Conservation (phyloP, 2,888 invertebrate species). For the Nowickia ferox region DNA sequence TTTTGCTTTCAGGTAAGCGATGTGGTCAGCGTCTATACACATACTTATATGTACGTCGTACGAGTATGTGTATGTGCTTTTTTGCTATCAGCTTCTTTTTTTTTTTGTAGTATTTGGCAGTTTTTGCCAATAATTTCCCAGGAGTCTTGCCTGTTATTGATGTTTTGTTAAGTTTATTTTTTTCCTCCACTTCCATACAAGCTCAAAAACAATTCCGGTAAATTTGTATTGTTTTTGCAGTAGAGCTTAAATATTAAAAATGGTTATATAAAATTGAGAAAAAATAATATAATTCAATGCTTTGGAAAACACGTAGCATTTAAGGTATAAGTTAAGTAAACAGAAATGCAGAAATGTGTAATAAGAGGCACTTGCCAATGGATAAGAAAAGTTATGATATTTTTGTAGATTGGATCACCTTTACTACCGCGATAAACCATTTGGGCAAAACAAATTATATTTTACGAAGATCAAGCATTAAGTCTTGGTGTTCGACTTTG, state of each 20-base stretch:
- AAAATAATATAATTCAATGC: not conserved
- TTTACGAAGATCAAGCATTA: no score
- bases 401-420: not conserved
- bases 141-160: conserved; percentile 68
- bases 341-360: not conserved
- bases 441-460: no score
- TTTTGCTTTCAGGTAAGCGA: conserved; percentile 5
- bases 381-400: not conserved
- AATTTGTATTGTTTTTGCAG: conserved; percentile 30
- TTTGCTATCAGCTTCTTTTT: conserved; percentile 43
- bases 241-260: conserved; percentile 35
- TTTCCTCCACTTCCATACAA: not conserved
- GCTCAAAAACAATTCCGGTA: not conserved
- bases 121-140: conserved; percentile 72
- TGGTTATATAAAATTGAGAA: not conserved
- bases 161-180: conserved; percentile 52
- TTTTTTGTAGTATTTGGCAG: conserved; percentile 54
- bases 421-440: no score
- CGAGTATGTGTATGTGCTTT: not conserved
- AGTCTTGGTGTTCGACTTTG: no score
- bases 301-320: conserved; percentile 39
- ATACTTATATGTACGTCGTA: no score
- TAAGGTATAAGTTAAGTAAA: not conserved
- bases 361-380: not conserved
- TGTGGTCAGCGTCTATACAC: conserved; percentile 37